Conservation (phyloP, 1,140 invertebrate species). For the Drosophila seguyi region DNA sequence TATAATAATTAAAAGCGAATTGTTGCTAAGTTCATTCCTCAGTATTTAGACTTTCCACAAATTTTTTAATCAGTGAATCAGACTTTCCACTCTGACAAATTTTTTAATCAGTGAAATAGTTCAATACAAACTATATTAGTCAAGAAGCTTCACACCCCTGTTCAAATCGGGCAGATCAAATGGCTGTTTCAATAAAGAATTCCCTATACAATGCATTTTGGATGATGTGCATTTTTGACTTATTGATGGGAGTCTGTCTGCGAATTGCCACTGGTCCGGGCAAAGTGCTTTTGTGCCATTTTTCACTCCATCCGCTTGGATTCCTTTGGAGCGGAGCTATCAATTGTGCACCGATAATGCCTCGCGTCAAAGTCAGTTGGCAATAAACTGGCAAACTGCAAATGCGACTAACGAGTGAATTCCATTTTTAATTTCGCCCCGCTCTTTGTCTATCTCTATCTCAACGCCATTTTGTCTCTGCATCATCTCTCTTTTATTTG, state of each 20-base stretch:
- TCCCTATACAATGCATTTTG: conserved; percentile 16
- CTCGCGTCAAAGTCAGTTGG: conserved; percentile 65
- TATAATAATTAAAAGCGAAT: no score
- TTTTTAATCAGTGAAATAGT: background rate
- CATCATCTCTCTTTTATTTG: conserved; percentile 42
- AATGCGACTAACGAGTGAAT: conserved; percentile 74
- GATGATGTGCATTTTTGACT: conserved; percentile 25
- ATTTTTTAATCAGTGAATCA: background rate
- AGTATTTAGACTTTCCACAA: no score
- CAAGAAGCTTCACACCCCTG: background rate
- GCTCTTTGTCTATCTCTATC: conserved; percentile 36
- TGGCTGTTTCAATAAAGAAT: conserved; percentile 16
- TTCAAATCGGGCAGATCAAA: conserved; percentile 1
- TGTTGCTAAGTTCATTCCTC: no score
- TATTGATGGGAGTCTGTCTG: conserved; percentile 19
- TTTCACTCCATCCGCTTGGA: conserved; percentile 26
- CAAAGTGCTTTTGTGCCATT: conserved; percentile 31
- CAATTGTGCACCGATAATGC: conserved; percentile 66
- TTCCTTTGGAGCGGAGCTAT: conserved; percentile 37
- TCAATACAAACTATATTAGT: background rate
- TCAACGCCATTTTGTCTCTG: conserved; percentile 46
- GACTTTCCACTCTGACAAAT: no score
- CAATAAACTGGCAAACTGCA: conserved; percentile 74
- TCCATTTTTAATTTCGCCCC: conserved; percentile 75
- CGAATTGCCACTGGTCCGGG: conserved; percentile 13